phyloP scores from a whole-genome alignment of 64 coral and sea anemone genomes.

The Actinia tenebrosa region DNA sequence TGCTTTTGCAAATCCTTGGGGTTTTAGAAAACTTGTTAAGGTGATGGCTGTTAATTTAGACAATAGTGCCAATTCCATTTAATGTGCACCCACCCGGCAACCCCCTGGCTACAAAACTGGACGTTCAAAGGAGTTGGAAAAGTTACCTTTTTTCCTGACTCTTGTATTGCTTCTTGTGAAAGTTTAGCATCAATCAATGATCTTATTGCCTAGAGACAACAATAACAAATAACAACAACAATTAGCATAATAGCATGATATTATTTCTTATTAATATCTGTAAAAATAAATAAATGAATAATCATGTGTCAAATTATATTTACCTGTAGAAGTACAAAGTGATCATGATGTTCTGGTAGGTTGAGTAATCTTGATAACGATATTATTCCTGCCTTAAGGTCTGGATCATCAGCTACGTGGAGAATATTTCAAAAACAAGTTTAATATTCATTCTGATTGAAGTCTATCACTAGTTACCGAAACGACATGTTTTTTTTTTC shows the following conservation, averaged over 20 bases:
- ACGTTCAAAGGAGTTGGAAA: neutral
- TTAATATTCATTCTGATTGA: too few relatives aligned
- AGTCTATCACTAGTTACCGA: too few relatives aligned
- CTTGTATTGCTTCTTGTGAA: conserved; percentile 30
- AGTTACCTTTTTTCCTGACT: conserved; percentile 26
- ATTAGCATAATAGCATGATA: neutral
- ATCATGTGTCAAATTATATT: neutral
- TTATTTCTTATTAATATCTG: too few relatives aligned
- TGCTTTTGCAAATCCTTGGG: too few relatives aligned
- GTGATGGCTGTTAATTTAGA: too few relatives aligned
- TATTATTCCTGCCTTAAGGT: conserved; percentile 82
- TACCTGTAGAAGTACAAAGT: conserved; percentile 90
- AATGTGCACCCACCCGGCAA: too few relatives aligned
- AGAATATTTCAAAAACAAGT: neutral
- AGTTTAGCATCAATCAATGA: conserved; percentile 81
- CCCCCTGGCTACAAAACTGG: too few relatives aligned
- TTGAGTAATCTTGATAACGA: conserved; percentile 82
- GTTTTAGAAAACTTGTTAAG: too few relatives aligned
- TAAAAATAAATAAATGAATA: neutral
- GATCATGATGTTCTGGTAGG: conserved; percentile 82
- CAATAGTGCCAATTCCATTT: too few relatives aligned
- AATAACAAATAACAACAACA: neutral
- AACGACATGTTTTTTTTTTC: too few relatives aligned
- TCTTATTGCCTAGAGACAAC: conserved; percentile 59
- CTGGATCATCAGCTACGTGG: conserved; percentile 80